phyloP scores from a whole-genome alignment of 2,113 vertebrate species.

The Caranx melampygus region DNA sequence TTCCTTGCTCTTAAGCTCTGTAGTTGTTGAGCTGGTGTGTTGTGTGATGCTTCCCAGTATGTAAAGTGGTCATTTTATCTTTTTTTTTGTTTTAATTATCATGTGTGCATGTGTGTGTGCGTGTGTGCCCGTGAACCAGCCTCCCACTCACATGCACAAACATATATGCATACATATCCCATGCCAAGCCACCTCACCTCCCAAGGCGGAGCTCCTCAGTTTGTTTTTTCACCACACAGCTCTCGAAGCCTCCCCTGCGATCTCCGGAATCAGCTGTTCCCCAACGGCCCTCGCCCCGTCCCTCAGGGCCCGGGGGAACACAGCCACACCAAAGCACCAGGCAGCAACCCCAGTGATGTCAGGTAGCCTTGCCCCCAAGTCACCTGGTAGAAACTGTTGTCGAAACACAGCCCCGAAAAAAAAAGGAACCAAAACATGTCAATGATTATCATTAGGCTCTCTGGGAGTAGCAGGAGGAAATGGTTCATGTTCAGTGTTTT shows the following conservation, averaged over 20 bases:
- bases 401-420: constrained; percentile 5
- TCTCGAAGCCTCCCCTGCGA: constrained; percentile 92
- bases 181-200: constrained; percentile 33
- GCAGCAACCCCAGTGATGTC: constrained; percentile 91
- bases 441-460: not conserved
- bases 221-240: constrained; percentile 90
- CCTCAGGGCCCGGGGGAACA: constrained; percentile 85
- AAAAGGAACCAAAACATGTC: constrained; percentile 3
- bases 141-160: constrained; percentile 36
- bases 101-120: not conserved
- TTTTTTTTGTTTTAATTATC: not conserved
- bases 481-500: constrained; percentile 6
- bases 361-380: constrained; percentile 88
- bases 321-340: constrained; percentile 86
- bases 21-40: constrained; percentile 23
- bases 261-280: constrained; percentile 89
- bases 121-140: constrained; percentile 31
- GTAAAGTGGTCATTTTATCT: not conserved
- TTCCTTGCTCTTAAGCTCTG: constrained; percentile 37
- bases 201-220: constrained; percentile 82
- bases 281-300: constrained; percentile 86
- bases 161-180: constrained; percentile 46
- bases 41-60: constrained; percentile 19
- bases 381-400: constrained; percentile 31
- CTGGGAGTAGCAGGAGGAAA: constrained; percentile 17